phyloP scores from a whole-genome alignment of 2,888 invertebrate genomes.

The Leptogaster cylindrica region DNA sequence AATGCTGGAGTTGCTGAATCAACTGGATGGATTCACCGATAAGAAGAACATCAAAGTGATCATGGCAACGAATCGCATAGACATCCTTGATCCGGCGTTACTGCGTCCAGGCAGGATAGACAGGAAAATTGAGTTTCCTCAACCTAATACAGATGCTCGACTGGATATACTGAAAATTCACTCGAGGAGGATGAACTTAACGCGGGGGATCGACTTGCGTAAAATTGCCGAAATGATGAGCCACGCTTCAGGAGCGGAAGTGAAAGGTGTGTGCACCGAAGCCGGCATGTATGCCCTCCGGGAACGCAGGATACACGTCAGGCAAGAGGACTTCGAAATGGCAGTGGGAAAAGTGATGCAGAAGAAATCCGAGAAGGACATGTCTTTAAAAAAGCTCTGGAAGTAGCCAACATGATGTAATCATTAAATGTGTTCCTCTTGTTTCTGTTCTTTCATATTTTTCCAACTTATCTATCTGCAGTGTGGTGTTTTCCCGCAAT shows the following conservation, averaged over 20 bases:
- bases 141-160: slow-evolving; percentile 97
- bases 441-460: too few relatives aligned
- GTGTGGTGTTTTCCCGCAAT: too few relatives aligned
- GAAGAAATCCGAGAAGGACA: too few relatives aligned
- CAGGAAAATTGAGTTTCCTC: slow-evolving; percentile 99
- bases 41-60: slow-evolving; percentile 98
- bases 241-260: slow-evolving; percentile 96
- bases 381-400: too few relatives aligned
- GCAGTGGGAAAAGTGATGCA: too few relatives aligned
- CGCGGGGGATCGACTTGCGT: slow-evolving; percentile 97
- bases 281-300: too few relatives aligned
- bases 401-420: too few relatives aligned
- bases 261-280: too few relatives aligned
- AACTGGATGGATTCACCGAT: slow-evolving; percentile 99
- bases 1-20: slow-evolving; percentile 94
- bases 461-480: too few relatives aligned
- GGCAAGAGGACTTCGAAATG: too few relatives aligned
- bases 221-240: slow-evolving; percentile 87
- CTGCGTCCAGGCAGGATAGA: slow-evolving; percentile 98
- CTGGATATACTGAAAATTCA: slow-evolving; percentile 97
- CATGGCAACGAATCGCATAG: slow-evolving; percentile 99
- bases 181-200: slow-evolving; percentile 99
- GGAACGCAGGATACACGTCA: too few relatives aligned
- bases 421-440: too few relatives aligned
- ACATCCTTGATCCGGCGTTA: slow-evolving; percentile 97